phyloP scores from a whole-genome alignment of 1,140 invertebrate species.

The Meloidogyne exigua region DNA sequence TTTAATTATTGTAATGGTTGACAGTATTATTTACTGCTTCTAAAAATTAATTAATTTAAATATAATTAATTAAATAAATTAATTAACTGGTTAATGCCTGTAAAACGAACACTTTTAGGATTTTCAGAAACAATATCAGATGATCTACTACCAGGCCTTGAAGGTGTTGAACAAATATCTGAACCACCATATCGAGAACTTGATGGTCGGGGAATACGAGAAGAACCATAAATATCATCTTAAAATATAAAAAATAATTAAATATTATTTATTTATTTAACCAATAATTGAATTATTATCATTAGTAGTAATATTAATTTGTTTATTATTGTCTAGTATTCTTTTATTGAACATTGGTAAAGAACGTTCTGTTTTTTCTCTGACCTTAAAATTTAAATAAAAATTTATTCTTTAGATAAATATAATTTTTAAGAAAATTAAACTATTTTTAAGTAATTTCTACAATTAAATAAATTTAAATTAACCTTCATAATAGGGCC shows the following conservation, averaged over 20 bases:
- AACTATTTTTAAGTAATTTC: not conserved
- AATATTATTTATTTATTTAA: conserved; percentile 12
- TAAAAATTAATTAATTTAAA: not conserved
- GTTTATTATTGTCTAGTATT: conserved; percentile 2
- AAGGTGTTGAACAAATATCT: conserved; percentile 26
- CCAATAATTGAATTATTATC: conserved; percentile 29
- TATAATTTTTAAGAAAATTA: too few relatives aligned
- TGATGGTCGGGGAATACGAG: conserved; percentile 35
- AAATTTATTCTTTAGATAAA: too few relatives aligned
- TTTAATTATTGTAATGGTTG: too few relatives aligned
- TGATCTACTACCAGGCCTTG: conserved; percentile 6
- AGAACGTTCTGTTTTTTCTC: conserved; percentile 62
- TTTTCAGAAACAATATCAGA: conserved; percentile 24
- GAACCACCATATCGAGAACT: not conserved
- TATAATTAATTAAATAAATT: not conserved
- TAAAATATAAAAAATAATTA: not conserved
- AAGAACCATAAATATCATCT: conserved; percentile 31
- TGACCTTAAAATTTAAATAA: conserved; percentile 40
- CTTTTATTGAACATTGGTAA: conserved; percentile 58
- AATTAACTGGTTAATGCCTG: not conserved
- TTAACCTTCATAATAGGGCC: conserved; percentile 48
- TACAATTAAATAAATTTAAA: too few relatives aligned
- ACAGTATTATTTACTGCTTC: not conserved
- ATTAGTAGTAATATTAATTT: not conserved
- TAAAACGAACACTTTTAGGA: conserved; percentile 1